Evolutionary conservation across 1,140 invertebrate genomes (phyloP), one percentile per base, ranked within the genome.

Genomic region (Holcopasites calliopsidis): DNA sequence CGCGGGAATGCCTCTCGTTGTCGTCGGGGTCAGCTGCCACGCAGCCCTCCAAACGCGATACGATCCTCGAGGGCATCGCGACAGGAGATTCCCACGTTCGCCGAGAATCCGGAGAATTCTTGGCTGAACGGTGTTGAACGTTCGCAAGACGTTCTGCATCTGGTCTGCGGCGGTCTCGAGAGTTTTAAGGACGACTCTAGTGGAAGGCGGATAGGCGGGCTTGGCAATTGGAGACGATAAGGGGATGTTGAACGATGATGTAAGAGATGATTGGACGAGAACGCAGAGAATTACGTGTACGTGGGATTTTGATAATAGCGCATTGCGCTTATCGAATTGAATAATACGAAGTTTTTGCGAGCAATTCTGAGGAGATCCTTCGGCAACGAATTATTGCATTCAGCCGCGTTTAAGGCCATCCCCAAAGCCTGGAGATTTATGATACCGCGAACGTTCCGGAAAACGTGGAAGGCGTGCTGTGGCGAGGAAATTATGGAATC

Each of bases 1-100:
- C 49, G 47, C 49, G 44, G 38, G 60, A 73, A 73, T 73, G 60
- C 16, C n/a, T 64, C 40, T 31, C 18, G 62, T 50, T 40, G 72
- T 68, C 42, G 50, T 58, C 54, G 61, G n/a, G 62, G 64, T 69
- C 62, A 69, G 62, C 62, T 60, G 60, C 64, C 42, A 40, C 33
- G 38, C 40, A 58, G 7, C 31, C 64, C 52, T 31, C 40, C 11
- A 3, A 13, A 21, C 42, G 35, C 40, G 73, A 75, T 69, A 58
- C 42, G 21, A 69, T 69, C 65, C 49, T 75, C 50, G 54, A 75
- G 40, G 42, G 42, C 42, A 8, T 60, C 31, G 50, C 31, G 18
- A 33, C 42, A 40, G 31, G 38, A n/a, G 1, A 8, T 13, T 35
- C 23, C 35, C 21, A n/a, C 13, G 31, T 49, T 35, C 28, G 21